Evolutionary conservation across 1,140 invertebrate species (phyloP).

Genomic region (Harpegnathos saltator): DNA sequence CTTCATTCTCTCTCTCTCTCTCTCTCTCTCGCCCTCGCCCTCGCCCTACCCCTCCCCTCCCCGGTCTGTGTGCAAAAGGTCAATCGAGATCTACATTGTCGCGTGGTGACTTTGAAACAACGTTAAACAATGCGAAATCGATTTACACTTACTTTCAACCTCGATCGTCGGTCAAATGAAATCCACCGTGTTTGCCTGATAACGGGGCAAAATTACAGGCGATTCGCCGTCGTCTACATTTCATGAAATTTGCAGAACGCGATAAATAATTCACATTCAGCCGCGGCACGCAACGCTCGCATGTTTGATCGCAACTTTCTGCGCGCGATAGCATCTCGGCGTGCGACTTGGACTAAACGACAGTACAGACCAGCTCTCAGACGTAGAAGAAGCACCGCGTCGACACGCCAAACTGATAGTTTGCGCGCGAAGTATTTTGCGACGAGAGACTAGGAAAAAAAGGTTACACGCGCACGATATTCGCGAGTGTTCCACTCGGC

Average conservation of each 20-base stretch:
- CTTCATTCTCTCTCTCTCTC: too few species aligned
- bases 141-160: conserved; percentile 36
- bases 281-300: conserved; percentile 37
- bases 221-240: conserved; percentile 14
- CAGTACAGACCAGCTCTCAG: background rate
- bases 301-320: conserved; percentile 27
- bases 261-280: conserved; percentile 37
- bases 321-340: conserved; percentile 7
- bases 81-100: background rate
- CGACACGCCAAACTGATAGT: background rate
- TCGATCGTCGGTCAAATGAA: conserved; percentile 5
- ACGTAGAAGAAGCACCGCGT: conserved; percentile 32
- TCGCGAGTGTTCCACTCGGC: background rate
- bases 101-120: background rate
- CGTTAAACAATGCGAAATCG: background rate
- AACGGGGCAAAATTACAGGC: conserved; percentile 12
- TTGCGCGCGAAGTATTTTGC: background rate
- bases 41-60: too few species aligned
- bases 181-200: background rate
- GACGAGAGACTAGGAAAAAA: background rate
- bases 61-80: too few species aligned
- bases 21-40: too few species aligned
- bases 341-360: conserved; percentile 27
- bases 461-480: background rate
- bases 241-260: conserved; percentile 45